These are phyloP conservation scores for Steatornis caripensis DNA, from an alignment of 2,113 vertebrate species.

Conservation along the genomic window DNA sequence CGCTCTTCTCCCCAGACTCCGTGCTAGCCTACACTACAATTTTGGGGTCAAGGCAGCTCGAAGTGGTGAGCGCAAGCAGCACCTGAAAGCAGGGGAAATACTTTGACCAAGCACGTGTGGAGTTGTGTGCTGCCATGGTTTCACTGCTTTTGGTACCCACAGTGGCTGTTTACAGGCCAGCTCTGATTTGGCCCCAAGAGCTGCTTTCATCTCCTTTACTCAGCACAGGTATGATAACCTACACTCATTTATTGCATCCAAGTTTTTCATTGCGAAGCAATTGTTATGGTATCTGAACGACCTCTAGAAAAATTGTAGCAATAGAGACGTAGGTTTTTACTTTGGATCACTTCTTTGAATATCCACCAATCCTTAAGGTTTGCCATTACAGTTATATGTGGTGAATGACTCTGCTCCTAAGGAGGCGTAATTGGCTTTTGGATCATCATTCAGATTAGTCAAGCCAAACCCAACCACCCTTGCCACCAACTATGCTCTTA, in stretches of 20 bases:
- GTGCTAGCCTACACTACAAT: accelerated
- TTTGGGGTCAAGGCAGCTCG: neutral
- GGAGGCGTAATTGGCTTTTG: neutral
- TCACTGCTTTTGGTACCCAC: neutral
- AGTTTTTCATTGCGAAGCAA: neutral
- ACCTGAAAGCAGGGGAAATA: neutral
- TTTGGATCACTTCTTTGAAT: neutral
- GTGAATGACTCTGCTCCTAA: neutral
- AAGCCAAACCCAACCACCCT: neutral
- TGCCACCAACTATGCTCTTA: neutral
- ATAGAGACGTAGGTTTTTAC: neutral
- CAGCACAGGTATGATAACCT: neutral
- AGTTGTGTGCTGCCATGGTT: neutral
- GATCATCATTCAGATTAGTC: neutral
- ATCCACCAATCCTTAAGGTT: neutral
- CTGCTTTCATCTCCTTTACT: neutral
- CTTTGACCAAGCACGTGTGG: accelerated
- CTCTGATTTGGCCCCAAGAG: neutral
- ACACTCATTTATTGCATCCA: neutral
- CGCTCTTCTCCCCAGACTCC: neutral
- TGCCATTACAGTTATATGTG: neutral
- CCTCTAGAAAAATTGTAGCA: neutral
- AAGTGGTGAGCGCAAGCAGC: neutral
- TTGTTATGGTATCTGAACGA: neutral
- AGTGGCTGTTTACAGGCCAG: neutral